A percentile compares a stretch with the other conserved stretches of the same genome.
Conservation (phyloP, 2,797 vertebrate species). For the Neosilurus hyrtlii region DNA sequence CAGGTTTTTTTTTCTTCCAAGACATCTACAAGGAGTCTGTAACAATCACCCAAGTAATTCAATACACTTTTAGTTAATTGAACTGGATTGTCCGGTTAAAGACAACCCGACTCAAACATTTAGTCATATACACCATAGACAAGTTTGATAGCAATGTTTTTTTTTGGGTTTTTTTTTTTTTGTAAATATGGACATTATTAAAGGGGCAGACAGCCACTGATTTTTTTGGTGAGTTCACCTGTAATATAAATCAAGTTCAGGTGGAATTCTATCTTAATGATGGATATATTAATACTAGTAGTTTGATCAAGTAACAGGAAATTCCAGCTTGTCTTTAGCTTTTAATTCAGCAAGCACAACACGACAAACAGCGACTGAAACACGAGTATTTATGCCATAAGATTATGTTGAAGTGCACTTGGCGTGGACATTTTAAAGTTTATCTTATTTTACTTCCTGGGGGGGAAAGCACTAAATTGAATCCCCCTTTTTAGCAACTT, state of each 20-base stretch:
- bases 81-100: background rate
- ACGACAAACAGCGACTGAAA: background rate
- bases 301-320: background rate
- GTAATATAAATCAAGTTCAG: background rate
- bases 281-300: background rate
- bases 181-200: background rate
- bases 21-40: background rate
- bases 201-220: background rate
- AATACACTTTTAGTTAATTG: background rate
- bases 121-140: background rate
- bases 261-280: background rate
- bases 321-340: background rate
- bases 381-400: background rate
- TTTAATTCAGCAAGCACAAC: background rate
- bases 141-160: background rate
- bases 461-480: background rate
- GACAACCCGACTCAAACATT: background rate
- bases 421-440: background rate
- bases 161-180: no score
- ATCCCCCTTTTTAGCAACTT: background rate
- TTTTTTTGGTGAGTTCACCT: background rate
- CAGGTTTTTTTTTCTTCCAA: background rate
- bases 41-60: background rate
- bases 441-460: no score
- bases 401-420: background rate